phyloP scores from a whole-genome alignment of 37 sponge, comb jelly and placozoan genomes.

The Chondrosia reniformis region DNA sequence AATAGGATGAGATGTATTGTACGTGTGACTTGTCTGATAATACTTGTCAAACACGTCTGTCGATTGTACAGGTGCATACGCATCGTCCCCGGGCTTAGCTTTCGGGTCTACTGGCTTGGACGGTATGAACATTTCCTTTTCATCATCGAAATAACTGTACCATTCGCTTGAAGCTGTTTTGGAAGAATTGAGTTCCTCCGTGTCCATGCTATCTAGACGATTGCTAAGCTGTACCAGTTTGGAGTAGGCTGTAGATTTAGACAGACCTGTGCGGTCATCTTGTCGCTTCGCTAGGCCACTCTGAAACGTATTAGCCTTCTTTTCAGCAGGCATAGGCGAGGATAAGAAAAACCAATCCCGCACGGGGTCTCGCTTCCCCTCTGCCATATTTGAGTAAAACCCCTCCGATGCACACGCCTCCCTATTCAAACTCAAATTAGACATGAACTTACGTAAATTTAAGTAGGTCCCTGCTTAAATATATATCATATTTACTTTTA shows the following conservation, averaged over 20 bases:
- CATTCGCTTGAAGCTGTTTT: neutral
- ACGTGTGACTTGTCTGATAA: slow-evolving; percentile 12
- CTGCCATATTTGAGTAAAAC: too few relatives aligned
- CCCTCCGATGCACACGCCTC: too few relatives aligned
- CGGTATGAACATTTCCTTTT: neutral
- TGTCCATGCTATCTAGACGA: neutral
- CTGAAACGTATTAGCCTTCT: neutral
- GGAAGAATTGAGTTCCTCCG: neutral
- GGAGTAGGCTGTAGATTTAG: neutral
- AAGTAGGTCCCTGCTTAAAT: too few relatives aligned
- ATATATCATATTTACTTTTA: too few relatives aligned
- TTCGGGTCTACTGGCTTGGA: neutral
- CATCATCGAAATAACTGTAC: neutral
- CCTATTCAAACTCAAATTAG: too few relatives aligned
- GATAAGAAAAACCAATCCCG: neutral
- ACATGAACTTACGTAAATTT: too few relatives aligned
- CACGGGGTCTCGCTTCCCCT: neutral
- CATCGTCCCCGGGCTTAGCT: slow-evolving; percentile 17
- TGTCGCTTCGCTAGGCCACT: neutral
- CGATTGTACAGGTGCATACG: slow-evolving; percentile 10
- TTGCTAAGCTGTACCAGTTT: neutral
- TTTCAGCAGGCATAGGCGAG: neutral
- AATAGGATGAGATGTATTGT: slow-evolving; percentile 61
- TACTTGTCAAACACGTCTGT: slow-evolving; percentile 29
- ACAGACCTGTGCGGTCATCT: neutral